These are phyloP conservation scores for Telenomus remus DNA, from an alignment of 1,140 invertebrate species.

Conservation along the genomic window DNA sequence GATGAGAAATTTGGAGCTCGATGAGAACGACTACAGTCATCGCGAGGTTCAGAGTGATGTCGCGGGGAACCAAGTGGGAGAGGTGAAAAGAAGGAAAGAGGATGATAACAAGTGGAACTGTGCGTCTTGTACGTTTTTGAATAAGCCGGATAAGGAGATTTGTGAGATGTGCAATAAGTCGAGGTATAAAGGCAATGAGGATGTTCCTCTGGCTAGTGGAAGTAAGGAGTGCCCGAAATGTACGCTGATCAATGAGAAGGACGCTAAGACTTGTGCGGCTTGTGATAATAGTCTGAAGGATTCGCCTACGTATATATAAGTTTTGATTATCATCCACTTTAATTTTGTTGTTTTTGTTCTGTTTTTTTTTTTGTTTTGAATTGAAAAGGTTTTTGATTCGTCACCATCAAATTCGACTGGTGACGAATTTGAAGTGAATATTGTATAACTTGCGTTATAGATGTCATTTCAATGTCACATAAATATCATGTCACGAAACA, in stretches of 20 bases:
- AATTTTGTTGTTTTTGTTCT: no score
- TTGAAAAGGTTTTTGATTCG: no score
- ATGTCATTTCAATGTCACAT: no score
- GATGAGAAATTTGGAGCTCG: slow-evolving; percentile 53
- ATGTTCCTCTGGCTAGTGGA: slow-evolving; percentile 81
- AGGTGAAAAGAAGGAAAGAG: slow-evolving; percentile 9
- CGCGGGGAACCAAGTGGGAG: slow-evolving; percentile 27
- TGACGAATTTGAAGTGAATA: no score
- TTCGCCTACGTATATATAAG: slow-evolving; percentile 84
- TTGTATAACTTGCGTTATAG: no score
- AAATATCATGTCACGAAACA: no score
- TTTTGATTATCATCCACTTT: background rate
- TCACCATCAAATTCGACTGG: no score
- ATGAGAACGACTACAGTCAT: slow-evolving; percentile 18
- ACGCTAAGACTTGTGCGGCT: slow-evolving; percentile 80
- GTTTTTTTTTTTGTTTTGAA: no score
- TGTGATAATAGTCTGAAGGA: slow-evolving; percentile 82
- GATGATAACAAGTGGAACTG: slow-evolving; percentile 80
- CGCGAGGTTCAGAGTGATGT: no score
- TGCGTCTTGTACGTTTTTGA: slow-evolving; percentile 83
- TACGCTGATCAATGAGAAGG: slow-evolving; percentile 86
- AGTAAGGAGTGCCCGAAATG: slow-evolving; percentile 85
- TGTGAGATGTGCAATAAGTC: slow-evolving; percentile 88
- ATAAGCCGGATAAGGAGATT: slow-evolving; percentile 76
- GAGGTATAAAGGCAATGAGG: slow-evolving; percentile 77